Evolutionary conservation across 2,888 invertebrate species (phyloP), one percentile per base, ranked within the genome.

Genomic region (Isotomurus palustris): DNA sequence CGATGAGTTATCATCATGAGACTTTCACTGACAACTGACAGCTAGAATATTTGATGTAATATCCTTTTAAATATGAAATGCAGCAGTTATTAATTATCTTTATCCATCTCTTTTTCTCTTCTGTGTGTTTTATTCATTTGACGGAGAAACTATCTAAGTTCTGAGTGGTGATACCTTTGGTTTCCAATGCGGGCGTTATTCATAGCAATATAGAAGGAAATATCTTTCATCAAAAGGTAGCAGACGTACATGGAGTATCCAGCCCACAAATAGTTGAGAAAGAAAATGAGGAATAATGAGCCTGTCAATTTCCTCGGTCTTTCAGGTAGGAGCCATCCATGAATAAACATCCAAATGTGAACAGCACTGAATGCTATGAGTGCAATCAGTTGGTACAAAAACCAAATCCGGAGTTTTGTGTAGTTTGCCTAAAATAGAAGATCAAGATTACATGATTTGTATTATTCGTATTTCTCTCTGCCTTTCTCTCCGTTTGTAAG

Each of bases 231-330:
- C 14, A 62, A 21, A 24, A 62, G 24, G 2, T 56, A 52, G 1
- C 52, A 55, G 28, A 62, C 58, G 44, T 62, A 62, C 35, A 62
- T 25, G 22, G 58, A 58, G 40, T 58, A 62, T 12, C 62, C 62
- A 40, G 56, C 56, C 62, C 62, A 62, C 29, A 62, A 44, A 29
- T 62, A 62, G 36, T 62, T 62, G 29, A 58, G 43, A 25, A 62
- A 62, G 24, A 62, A 62, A 22, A 58, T 53, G 36, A 62, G 58
- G 44, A 62, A 58, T 28, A 62, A 19, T 36, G 53, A 56, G 21
- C 58, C 62, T 49, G 55, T 58, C n/a, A 62, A 35, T 45, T 62
- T 62, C 19, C 58, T 27, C 24, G 62, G 62, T 40, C 58, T 48
- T 21, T 58, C 58, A 6, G 58, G 62, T 5, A 62, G 44, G 19